These are phyloP conservation scores for Holocentrus rufus DNA, from an alignment of 2,797 vertebrate species.

Conservation along the genomic window DNA sequence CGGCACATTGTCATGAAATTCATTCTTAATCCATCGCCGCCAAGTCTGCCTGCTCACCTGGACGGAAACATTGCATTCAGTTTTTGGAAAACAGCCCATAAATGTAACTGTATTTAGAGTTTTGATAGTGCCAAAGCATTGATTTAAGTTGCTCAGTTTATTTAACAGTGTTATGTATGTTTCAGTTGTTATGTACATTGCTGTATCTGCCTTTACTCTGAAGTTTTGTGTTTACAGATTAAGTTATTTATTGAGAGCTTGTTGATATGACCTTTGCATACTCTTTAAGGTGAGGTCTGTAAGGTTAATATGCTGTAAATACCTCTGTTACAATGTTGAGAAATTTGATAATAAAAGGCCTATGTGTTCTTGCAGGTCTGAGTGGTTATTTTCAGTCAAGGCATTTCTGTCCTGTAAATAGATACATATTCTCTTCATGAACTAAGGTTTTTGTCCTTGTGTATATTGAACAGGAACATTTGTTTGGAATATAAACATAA, in stretches of 20 bases:
- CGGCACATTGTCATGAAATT: neutral
- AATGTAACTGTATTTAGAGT: conserved; percentile 75
- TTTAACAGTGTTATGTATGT: conserved; percentile 42
- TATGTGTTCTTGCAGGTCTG: conserved; percentile 41
- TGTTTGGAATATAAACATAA: neutral
- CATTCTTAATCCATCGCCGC: conserved; percentile 3
- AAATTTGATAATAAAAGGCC: conserved; percentile 77
- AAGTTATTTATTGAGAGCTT: conserved; percentile 81
- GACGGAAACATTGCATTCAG: neutral
- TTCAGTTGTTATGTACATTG: conserved; percentile 45
- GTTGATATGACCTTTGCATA: conserved; percentile 75
- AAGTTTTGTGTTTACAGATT: conserved; percentile 70
- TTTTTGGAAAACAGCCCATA: conserved; percentile 42
- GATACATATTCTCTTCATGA: neutral
- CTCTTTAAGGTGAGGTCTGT: conserved; percentile 68
- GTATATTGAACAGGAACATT: neutral
- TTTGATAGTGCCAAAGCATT: conserved; percentile 86
- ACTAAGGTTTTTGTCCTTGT: neutral
- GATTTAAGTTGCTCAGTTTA: conserved; percentile 33
- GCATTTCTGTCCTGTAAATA: neutral
- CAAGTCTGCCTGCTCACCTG: neutral
- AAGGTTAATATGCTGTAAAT: conserved; percentile 66
- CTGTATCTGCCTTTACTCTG: conserved; percentile 54
- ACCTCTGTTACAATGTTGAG: conserved; percentile 66
- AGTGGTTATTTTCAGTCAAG: conserved; percentile 35